Percentiles rank a stretch among this genome's conserved stretches.
phyloP scores from a whole-genome alignment of 2,888 invertebrate species.

The Drosophila anomalata region DNA sequence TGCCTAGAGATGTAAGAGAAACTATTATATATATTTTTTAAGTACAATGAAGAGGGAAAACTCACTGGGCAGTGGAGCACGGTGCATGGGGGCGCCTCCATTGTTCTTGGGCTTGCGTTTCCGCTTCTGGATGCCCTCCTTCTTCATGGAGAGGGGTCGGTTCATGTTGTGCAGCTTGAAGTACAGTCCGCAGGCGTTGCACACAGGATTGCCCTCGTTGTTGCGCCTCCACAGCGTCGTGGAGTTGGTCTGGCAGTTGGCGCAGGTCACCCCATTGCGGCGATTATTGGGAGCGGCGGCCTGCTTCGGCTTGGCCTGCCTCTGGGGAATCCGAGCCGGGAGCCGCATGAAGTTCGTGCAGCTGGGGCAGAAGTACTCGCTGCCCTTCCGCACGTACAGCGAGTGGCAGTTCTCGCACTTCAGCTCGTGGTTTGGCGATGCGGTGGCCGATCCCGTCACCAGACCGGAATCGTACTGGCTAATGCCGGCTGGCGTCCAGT shows the following conservation, averaged over 20 bases:
- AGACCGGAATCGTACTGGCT: slow-evolving; percentile 68
- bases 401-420: slow-evolving; percentile 80
- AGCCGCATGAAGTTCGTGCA: slow-evolving; percentile 53
- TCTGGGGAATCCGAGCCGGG: slow-evolving; percentile 68
- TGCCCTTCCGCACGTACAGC: slow-evolving; percentile 72
- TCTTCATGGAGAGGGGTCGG: slow-evolving; percentile 98
- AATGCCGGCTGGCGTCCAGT: slow-evolving; percentile 65
- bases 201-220: slow-evolving; percentile 93
- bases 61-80: slow-evolving; percentile 80
- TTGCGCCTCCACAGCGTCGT: slow-evolving; percentile 95
- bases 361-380: slow-evolving; percentile 70
- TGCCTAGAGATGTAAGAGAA: slow-evolving; percentile 46
- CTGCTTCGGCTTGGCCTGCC: slow-evolving; percentile 80
- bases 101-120: slow-evolving; percentile 93
- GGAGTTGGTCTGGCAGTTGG: slow-evolving; percentile 87
- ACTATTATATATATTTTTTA: too few species aligned
- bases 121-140: slow-evolving; percentile 98
- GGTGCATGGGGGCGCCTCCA: slow-evolving; percentile 72
- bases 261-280: slow-evolving; percentile 85
- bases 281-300: slow-evolving; percentile 80
- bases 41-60: slow-evolving; percentile 6
- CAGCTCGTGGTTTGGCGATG: slow-evolving; percentile 58
- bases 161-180: slow-evolving; percentile 86
- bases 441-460: slow-evolving; percentile 44
- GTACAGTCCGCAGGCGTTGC: slow-evolving; percentile 90